These are phyloP conservation scores for Catharus minimus DNA, from an alignment of 2,113 vertebrate genomes.

Conservation along the genomic window DNA sequence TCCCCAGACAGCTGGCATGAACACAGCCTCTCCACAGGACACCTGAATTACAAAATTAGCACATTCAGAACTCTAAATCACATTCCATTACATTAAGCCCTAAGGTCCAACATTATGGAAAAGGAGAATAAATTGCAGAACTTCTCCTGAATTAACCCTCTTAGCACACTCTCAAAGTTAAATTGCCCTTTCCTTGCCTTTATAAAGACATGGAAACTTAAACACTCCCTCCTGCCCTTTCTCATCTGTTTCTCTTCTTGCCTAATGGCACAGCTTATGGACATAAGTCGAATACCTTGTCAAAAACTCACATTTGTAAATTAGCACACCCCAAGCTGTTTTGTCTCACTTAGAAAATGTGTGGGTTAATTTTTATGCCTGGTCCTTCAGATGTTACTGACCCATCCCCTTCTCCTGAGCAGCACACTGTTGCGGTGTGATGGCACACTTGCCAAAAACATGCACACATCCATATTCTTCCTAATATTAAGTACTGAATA, in stretches of 20 bases:
- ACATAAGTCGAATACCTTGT: background rate
- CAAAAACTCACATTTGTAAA: background rate
- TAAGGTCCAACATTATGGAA: constrained; percentile 54
- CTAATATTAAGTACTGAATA: background rate
- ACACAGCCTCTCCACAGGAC: constrained; percentile 66
- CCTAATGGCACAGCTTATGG: background rate
- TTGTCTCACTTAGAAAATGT: background rate
- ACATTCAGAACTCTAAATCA: constrained; percentile 72
- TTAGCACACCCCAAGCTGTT: background rate
- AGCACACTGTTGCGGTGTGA: background rate
- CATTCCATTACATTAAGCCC: constrained; percentile 70
- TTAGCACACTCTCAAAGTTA: constrained; percentile 55
- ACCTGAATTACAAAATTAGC: constrained; percentile 73
- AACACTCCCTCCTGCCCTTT: background rate
- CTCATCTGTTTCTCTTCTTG: constrained; percentile 5
- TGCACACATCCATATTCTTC: accelerated
- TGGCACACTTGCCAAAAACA: background rate
- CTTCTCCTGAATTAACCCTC: constrained; percentile 67
- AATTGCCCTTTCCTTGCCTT: constrained; percentile 50
- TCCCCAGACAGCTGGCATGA: constrained; percentile 67
- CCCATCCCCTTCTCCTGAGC: background rate
- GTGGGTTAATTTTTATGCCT: constrained; percentile 1
- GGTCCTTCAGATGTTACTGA: background rate
- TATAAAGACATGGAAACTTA: constrained; percentile 41
- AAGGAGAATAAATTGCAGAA: constrained; percentile 60